These are phyloP conservation scores for Gymnodraco acuticeps DNA, from an alignment of 2,797 vertebrate genomes.

Conservation along the genomic window DNA sequence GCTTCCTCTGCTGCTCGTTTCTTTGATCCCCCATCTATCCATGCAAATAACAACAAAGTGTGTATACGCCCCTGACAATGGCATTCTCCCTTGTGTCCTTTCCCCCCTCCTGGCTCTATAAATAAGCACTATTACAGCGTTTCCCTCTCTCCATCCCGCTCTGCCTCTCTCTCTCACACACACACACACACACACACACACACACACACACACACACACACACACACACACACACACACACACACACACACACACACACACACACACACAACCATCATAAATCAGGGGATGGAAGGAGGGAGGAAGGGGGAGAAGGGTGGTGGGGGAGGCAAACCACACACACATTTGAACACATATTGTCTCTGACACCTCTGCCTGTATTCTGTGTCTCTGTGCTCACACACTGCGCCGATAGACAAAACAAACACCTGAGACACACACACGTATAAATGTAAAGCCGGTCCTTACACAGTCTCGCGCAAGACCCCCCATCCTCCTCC, in stretches of 20 bases:
- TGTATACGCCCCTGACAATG: conserved; percentile 64
- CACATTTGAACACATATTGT: conserved; percentile 69
- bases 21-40: conserved; percentile 49
- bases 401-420: conserved; percentile 33
- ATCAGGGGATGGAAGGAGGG: conserved; percentile 78
- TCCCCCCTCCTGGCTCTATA: conserved; percentile 63
- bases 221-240: conserved; percentile 79
- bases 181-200: conserved; percentile 79
- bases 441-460: conserved; percentile 26
- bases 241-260: conserved; percentile 76
- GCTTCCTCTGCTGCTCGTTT: conserved; percentile 55
- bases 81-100: conserved; percentile 55
- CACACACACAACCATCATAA: conserved; percentile 84
- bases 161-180: no score
- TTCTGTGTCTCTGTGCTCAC: conserved; percentile 33
- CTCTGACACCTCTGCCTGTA: conserved; percentile 68
- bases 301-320: conserved; percentile 33
- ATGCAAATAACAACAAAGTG: conserved; percentile 71
- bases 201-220: conserved; percentile 79
- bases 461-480: conserved; percentile 39
- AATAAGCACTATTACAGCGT: conserved; percentile 75
- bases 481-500: conserved; percentile 46
- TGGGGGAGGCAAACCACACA: conserved; percentile 63
- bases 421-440: conserved; percentile 35
- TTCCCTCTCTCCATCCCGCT: conserved; percentile 71